These are phyloP conservation scores for Zootoca vivipara DNA, from an alignment of 2,113 vertebrate species.

Conservation along the genomic window DNA sequence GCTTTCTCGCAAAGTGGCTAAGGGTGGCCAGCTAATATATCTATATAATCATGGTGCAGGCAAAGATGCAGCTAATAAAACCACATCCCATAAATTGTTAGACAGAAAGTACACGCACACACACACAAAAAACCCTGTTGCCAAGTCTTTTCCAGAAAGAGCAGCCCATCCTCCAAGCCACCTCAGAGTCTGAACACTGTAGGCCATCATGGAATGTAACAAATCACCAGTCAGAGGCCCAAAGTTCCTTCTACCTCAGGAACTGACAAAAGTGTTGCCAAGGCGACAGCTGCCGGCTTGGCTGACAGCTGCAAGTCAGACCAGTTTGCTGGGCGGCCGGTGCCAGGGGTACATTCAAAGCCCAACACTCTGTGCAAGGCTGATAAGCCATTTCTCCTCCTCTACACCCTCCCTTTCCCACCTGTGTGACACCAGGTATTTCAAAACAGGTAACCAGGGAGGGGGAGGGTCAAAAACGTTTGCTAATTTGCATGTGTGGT, in stretches of 20 bases:
- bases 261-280: constrained; percentile 20
- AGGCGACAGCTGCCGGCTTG: constrained; percentile 4
- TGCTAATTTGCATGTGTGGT: not conserved
- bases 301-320: constrained; percentile 9
- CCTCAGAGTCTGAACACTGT: not conserved
- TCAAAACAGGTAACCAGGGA: not conserved
- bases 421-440: constrained; percentile 10
- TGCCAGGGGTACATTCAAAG: not conserved
- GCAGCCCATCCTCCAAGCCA: constrained; percentile 47
- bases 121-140: not conserved
- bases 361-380: not conserved
- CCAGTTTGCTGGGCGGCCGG: not conserved
- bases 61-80: not conserved
- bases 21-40: not conserved
- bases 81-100: constrained; percentile 13
- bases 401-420: not conserved
- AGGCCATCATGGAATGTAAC: not conserved
- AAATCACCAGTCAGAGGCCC: constrained; percentile 30
- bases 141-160: constrained; percentile 32
- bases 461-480: not conserved
- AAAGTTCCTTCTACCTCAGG: not conserved
- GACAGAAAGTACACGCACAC: not conserved
- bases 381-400: constrained; percentile 29
- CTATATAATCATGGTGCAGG: not conserved
- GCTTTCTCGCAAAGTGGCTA: rapidly evolving